These are phyloP conservation scores for Elysia crispata DNA, from an alignment of 2,888 invertebrate species.

Conservation along the genomic window DNA sequence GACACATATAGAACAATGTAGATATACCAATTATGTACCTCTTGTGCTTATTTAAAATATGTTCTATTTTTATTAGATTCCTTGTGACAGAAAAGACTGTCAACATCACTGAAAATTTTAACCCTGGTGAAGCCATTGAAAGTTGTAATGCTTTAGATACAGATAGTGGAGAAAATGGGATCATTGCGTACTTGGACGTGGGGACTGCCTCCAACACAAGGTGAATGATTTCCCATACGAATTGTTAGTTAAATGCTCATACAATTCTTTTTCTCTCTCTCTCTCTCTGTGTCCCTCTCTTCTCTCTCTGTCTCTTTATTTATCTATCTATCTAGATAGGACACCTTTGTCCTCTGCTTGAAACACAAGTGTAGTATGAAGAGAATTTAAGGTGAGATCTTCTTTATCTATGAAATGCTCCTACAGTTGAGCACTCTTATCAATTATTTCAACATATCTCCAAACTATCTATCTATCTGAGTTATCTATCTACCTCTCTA, in stretches of 20 bases:
- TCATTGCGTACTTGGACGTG: conserved; percentile 3
- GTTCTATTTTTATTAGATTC: conserved; percentile 51
- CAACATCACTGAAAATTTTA: conserved; percentile 60
- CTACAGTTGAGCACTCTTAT: too few species aligned
- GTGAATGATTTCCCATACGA: background rate
- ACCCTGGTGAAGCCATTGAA: conserved; percentile 55
- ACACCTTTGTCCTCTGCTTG: too few species aligned
- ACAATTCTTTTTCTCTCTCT: background rate
- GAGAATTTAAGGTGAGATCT: too few species aligned
- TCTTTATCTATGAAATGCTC: too few species aligned
- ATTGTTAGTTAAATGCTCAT: background rate
- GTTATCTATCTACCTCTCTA: too few species aligned
- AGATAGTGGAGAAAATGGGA: conserved; percentile 50
- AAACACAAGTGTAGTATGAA: too few species aligned
- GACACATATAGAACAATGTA: background rate
- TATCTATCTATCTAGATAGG: too few species aligned
- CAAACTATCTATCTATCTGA: too few species aligned
- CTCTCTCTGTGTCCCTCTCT: too few species aligned
- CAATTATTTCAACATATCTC: too few species aligned
- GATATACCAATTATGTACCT: background rate
- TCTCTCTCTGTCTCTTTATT: too few species aligned
- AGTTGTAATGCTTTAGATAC: conserved; percentile 63
- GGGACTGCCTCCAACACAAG: background rate
- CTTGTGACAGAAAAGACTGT: conserved; percentile 43
- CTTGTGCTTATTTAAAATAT: background rate